phyloP scores from a whole-genome alignment of 92 coral and sea anemone species.

The Phenganax stokvisi region DNA sequence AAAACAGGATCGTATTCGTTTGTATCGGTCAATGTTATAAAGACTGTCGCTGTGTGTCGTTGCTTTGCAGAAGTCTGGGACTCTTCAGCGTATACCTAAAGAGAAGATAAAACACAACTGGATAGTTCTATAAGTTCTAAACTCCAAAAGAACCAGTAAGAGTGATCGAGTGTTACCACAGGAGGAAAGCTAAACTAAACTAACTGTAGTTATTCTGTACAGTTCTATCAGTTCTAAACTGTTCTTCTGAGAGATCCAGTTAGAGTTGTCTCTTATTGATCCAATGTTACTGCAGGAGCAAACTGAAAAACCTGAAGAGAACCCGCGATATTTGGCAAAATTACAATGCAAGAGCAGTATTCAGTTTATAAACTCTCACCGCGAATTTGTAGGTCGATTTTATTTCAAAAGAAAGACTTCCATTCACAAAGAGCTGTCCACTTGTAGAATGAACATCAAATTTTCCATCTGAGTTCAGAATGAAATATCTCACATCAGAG shows the following conservation, averaged over 20 bases:
- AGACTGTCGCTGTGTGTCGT: slow-evolving; percentile 32
- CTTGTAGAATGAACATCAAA: slow-evolving; percentile 38
- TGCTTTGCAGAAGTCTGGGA: slow-evolving; percentile 20
- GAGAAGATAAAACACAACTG: not conserved
- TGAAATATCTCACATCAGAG: slow-evolving; percentile 17
- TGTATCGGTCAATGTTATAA: slow-evolving; percentile 46
- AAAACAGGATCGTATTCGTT: slow-evolving; percentile 73
- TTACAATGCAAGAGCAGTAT: not conserved
- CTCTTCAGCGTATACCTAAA: slow-evolving; percentile 34
- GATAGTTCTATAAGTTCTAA: too few relatives aligned
- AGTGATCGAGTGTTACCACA: not conserved
- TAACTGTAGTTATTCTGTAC: not conserved
- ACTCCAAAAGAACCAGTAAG: not conserved
- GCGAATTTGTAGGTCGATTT: slow-evolving; percentile 17
- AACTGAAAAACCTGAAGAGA: too few relatives aligned
- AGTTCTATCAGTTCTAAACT: too few relatives aligned
- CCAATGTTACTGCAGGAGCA: too few relatives aligned
- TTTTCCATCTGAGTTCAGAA: slow-evolving; percentile 10
- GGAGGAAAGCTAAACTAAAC: not conserved
- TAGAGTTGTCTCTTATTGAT: too few relatives aligned
- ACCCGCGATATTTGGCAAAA: too few relatives aligned
- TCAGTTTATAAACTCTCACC: not conserved
- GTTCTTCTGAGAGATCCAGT: too few relatives aligned
- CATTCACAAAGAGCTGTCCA: slow-evolving; percentile 52
- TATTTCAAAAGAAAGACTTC: slow-evolving; percentile 26